Evolutionary conservation across 2,888 invertebrate species (phyloP), one percentile per base, ranked within the genome.

Genomic region (Argyresthia goedartella): DNA sequence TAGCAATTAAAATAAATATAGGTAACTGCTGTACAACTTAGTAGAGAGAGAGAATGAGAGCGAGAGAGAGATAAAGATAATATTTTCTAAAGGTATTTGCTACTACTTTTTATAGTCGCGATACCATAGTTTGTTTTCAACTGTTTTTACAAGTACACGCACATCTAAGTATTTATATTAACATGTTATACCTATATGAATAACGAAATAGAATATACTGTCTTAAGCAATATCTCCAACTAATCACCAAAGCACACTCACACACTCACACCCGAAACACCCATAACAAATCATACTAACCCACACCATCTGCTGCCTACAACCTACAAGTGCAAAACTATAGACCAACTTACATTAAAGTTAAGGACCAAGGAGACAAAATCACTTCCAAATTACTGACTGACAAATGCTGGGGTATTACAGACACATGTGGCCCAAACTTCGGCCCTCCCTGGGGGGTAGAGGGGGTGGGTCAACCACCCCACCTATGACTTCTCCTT

Each of bases 391-490:
- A 81, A 85, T 86, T 86, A 86, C 77, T 81, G 71, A 70, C 84
- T 85, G 85, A 86, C 81, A 84, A 86, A 86, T 86, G 86, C 72
- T 64, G 80, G 25, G 84, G 65, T 82, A 85, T 86, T 86, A 85
- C 65, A 57, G 68, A 69, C 85, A 86, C 85, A 86, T 86, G 86
- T 86, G 86, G 66, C 79, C 61, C 71, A 60, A 69, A 76, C 63
- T 75, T 73, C 59, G 6, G 25, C 3, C 25, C 59, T n/a, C 41
- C 11, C 11, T 39, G 13, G n/a, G 35, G n/a, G 25, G 42, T 36
- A 45, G 25, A n/a, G 52, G 25, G 16, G 33, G 33, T 47, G 52
- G 52, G 52, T 47, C 46, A 51, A 11, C 41, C 50, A n/a, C 41
- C 34, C 51, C 13, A 47, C 52, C 41, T 48, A 39, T 41, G 52